Evolutionary conservation across 2,888 invertebrate species (phyloP), one percentile per base, ranked within the genome.

Genomic region (Drosophila formosana): DNA sequence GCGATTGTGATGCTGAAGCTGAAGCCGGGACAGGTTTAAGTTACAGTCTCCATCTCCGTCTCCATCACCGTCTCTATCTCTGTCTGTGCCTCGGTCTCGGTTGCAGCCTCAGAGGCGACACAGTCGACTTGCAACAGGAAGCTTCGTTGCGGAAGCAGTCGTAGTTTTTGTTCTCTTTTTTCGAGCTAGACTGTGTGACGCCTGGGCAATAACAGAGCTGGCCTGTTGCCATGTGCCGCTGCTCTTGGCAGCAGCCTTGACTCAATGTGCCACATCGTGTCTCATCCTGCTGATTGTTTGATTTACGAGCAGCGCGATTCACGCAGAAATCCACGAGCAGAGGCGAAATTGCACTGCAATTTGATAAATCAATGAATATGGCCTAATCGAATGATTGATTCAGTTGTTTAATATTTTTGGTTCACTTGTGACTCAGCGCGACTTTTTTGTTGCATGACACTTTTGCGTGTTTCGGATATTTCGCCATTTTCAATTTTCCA

Each of bases 251-350:
- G n/a, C 18, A 25, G n/a, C 18, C 41, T 9, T 46, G 39, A 13
- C 37, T 30, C 11, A 37, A 37, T 39, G 26, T 5, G n/a, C 13
- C 28, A 25, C 18, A 13, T 4, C n/a, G 37, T 28, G n/a, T 3
- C 8, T 11, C 43, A 28, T 23, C 5, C 7, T 11, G 11, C 25
- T 43, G 23, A 41, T 51, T 69, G 51, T 34, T 72, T 68, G 81
- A 83, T 83, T 83, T 86, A 84, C 81, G 75, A 46, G 66, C 64
- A 47, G 60, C 70, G 66, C 6, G 72, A 71, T 72, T 41, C 7
- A 41, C 39, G 39, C 64, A 58, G 62, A 53, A 66, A 70, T 73
- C 70, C 86, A 85, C 80, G 80, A 82, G 76, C 80, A 80, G 64
- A 58, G 62, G 56, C 72, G 11, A 34, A 34, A 34, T 55, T 56